A percentile compares a stretch with the other conserved stretches of the same genome.
Conservation (phyloP, 2,888 invertebrate species). For the Gonocerus acuteangulatus region DNA sequence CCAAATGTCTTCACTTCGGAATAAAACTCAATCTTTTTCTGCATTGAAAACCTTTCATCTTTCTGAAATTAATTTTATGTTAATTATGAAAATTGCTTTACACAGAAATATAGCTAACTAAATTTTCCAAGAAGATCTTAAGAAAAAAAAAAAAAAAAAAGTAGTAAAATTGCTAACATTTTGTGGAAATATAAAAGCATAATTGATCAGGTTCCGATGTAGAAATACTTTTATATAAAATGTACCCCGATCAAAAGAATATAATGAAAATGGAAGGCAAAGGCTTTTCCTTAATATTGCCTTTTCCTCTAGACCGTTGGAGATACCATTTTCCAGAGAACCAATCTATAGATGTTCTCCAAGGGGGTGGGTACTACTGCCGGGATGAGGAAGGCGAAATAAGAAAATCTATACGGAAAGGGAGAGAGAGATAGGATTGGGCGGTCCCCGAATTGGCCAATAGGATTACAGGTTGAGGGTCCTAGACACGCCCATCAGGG, state of each 20-base stretch:
- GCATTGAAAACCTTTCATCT: no score
- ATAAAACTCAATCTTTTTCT: no score
- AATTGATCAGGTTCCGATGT: no score
- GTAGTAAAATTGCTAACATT: no score
- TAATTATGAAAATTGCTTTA: no score
- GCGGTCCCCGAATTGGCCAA: conserved; percentile 21
- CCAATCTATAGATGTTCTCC: conserved; percentile 4
- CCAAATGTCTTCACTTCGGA: no score
- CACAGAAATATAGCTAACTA: no score
- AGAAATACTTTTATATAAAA: neutral
- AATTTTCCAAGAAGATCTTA: no score
- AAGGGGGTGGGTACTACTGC: conserved; percentile 1
- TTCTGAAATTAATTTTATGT: no score
- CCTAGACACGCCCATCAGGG: conserved; percentile 12
- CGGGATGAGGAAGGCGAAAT: conserved; percentile 17
- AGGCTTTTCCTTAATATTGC: conserved; percentile 16
- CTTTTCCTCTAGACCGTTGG: neutral
- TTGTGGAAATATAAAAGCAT: no score
- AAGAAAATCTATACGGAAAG: conserved; percentile 12
- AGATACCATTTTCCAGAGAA: conserved; percentile 10
- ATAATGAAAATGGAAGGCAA: conserved; percentile 21
- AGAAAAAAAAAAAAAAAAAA: no score
- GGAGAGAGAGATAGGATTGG: conserved; percentile 4
- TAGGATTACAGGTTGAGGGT: conserved; percentile 5
- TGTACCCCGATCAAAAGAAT: conserved; percentile 18